These are phyloP conservation scores for Anthopleura xanthogrammica DNA, from an alignment of 92 coral and sea anemone genomes.

Conservation along the genomic window DNA sequence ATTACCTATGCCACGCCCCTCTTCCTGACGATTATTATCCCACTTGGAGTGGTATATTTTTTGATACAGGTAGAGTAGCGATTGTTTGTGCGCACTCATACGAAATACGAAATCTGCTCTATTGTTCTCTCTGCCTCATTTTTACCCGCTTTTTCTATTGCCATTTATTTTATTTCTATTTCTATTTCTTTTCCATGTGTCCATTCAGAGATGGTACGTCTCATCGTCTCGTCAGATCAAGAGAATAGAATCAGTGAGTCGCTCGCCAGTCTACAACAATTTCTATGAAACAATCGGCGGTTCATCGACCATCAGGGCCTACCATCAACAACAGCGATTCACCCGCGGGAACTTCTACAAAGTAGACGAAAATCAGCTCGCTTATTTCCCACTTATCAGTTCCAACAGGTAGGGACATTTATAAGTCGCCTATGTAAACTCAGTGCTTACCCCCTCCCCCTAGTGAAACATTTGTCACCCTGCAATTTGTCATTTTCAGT, in stretches of 20 bases:
- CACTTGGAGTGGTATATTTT: slow-evolving; percentile 66
- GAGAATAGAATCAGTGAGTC: slow-evolving; percentile 89
- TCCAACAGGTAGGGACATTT: slow-evolving; percentile 65
- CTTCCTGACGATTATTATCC: slow-evolving; percentile 71
- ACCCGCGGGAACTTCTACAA: slow-evolving; percentile 75
- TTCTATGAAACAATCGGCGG: slow-evolving; percentile 91
- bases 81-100: too few relatives aligned
- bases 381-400: slow-evolving; percentile 64
- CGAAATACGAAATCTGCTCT: background rate
- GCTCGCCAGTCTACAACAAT: slow-evolving; percentile 89
- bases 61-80: slow-evolving; percentile 63
- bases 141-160: background rate
- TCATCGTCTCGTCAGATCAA: slow-evolving; percentile 87
- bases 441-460: background rate
- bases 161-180: background rate
- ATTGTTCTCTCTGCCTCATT: background rate
- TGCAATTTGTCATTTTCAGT: too few relatives aligned
- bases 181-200: slow-evolving; percentile 15
- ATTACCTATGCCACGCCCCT: slow-evolving; percentile 88
- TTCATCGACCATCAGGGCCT: slow-evolving; percentile 80
- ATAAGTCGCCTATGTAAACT: background rate
- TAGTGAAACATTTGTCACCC: background rate
- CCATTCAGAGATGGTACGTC: slow-evolving; percentile 67
- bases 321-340: slow-evolving; percentile 77
- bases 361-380: slow-evolving; percentile 88